phyloP scores from a whole-genome alignment of 2,797 vertebrate genomes.

The Florisuga fusca region DNA sequence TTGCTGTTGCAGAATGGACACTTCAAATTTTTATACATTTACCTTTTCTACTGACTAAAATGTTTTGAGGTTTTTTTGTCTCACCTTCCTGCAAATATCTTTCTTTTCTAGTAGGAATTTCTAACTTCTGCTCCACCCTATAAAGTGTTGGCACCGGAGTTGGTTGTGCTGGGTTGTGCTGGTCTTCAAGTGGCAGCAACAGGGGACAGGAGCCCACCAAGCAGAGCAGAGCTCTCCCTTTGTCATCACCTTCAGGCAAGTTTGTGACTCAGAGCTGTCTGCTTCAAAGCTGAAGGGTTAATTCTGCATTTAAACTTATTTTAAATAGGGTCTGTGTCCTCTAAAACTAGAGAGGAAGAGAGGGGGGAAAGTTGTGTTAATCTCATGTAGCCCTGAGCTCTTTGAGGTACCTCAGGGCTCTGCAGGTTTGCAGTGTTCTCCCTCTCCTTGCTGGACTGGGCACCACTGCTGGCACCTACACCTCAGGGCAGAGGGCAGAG shows the following conservation, averaged over 20 bases:
- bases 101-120: background rate
- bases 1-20: background rate
- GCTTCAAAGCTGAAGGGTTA: background rate
- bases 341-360: background rate
- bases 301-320: background rate
- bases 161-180: background rate
- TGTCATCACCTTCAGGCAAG: background rate
- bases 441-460: background rate
- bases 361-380: fast-evolving
- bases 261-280: background rate
- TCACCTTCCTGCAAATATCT: background rate
- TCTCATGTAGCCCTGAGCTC: fast-evolving
- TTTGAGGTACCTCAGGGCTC: background rate
- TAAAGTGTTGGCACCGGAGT: background rate
- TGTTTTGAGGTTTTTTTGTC: background rate
- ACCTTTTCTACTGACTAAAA: background rate
- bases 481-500: background rate
- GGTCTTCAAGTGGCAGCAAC: background rate
- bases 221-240: background rate
- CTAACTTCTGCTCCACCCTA: background rate
- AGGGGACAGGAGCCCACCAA: fast-evolving
- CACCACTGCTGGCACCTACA: too few species aligned
- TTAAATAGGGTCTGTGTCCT: background rate
- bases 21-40: background rate
- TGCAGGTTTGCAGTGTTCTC: background rate